Evolutionary conservation across 2,113 vertebrate species (phyloP).

Genomic region (Tautogolabrus adspersus): DNA sequence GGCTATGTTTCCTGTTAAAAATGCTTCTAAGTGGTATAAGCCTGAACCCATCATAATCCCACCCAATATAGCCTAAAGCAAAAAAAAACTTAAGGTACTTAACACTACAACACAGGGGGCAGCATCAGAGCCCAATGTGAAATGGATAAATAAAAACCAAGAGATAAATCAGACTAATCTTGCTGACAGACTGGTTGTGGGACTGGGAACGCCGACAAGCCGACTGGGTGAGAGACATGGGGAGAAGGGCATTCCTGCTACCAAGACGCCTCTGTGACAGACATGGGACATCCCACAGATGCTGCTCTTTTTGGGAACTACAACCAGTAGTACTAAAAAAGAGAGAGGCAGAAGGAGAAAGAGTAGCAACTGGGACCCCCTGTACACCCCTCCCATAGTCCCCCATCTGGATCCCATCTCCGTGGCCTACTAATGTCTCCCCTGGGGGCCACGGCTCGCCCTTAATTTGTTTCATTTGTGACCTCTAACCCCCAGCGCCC

Average conservation of each 20-base stretch:
- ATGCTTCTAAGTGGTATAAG: slow-evolving; percentile 58
- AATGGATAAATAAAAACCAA: slow-evolving; percentile 69
- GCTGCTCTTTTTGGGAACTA: slow-evolving; percentile 56
- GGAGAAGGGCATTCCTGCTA: slow-evolving; percentile 37
- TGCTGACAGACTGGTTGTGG: slow-evolving; percentile 50
- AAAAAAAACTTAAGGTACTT: slow-evolving; percentile 62
- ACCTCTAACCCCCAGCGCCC: slow-evolving; percentile 67
- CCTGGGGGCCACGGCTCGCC: slow-evolving; percentile 74
- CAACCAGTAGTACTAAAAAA: slow-evolving; percentile 31
- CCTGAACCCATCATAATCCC: slow-evolving; percentile 60
- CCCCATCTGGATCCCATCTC: slow-evolving; percentile 82
- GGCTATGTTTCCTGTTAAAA: slow-evolving; percentile 60
- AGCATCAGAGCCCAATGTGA: slow-evolving; percentile 53
- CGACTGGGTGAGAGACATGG: slow-evolving; percentile 44
- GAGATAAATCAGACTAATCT: slow-evolving; percentile 47
- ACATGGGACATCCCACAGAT: slow-evolving; percentile 51
- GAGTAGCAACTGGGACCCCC: slow-evolving; percentile 30
- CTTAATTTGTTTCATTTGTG: slow-evolving; percentile 85
- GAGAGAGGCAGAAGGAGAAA: slow-evolving; percentile 18
- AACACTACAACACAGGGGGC: slow-evolving; percentile 66
- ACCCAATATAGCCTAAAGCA: slow-evolving; percentile 59
- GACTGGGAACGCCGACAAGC: slow-evolving; percentile 43
- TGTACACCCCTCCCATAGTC: slow-evolving; percentile 47
- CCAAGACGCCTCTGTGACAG: slow-evolving; percentile 39
- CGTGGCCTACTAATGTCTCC: slow-evolving; percentile 76